phyloP scores from a whole-genome alignment of 2,113 vertebrate species.

The Ictalurus furcatus region DNA sequence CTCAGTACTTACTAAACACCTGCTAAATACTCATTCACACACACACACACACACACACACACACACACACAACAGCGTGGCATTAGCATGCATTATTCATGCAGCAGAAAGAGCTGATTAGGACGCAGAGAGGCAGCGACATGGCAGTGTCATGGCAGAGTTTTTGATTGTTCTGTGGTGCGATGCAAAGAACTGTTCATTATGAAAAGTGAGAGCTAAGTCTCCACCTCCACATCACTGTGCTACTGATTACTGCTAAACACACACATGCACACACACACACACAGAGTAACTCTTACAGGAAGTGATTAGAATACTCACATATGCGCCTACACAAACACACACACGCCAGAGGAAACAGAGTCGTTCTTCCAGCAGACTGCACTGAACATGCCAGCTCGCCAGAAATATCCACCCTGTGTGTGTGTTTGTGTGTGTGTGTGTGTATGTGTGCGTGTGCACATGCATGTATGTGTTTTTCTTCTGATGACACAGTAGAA shows the following conservation, averaged over 20 bases:
- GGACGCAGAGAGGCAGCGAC: not conserved
- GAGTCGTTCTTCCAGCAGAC: not conserved
- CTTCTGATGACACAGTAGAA: not conserved
- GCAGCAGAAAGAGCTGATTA: not conserved
- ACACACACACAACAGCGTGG: not conserved
- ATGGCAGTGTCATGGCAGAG: not conserved
- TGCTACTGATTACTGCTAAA: conserved; percentile 11
- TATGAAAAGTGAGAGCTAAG: not conserved
- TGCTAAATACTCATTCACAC: not conserved
- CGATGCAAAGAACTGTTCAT: not conserved
- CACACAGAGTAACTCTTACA: conserved; percentile 1
- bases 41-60: not conserved
- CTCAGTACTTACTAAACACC: not conserved
- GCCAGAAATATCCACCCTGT: not conserved
- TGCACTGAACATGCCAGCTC: not conserved
- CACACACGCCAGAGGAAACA: conserved; percentile 6
- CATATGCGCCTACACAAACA: not conserved
- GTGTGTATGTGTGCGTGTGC: not conserved
- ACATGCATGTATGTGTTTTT: not conserved
- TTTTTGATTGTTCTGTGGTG: not conserved
- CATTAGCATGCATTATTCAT: not conserved
- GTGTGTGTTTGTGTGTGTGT: not conserved
- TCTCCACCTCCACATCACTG: not conserved
- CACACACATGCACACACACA: conserved; percentile 25
- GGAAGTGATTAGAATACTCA: not conserved